Evolutionary conservation across 2,797 vertebrate species (phyloP).

Genomic region (Cryptoprocta ferox): DNA sequence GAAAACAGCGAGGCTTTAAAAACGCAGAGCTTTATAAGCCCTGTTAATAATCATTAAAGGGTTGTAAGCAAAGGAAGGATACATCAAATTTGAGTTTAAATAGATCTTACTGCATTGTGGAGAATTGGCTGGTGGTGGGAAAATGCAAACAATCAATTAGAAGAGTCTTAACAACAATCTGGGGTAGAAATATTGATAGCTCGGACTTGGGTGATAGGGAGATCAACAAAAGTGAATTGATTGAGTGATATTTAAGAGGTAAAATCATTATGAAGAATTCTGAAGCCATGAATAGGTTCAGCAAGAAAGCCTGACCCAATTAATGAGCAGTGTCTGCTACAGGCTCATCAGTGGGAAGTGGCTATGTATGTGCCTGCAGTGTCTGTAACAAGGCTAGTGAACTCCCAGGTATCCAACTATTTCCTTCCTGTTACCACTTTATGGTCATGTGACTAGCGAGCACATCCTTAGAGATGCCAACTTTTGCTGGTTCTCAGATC

Average conservation of each 20-base stretch:
- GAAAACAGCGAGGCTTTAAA: neutral
- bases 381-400: neutral
- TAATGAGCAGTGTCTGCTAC: neutral
- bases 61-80: neutral
- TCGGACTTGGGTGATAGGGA: neutral
- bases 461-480: neutral
- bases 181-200: neutral
- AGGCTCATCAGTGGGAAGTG: neutral
- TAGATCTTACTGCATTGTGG: neutral
- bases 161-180: neutral
- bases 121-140: neutral
- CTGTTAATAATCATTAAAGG: neutral
- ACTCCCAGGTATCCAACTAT: neutral
- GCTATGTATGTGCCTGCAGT: too few species aligned
- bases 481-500: neutral
- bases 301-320: neutral
- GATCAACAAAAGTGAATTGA: neutral
- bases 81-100: neutral
- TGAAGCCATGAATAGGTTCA: neutral
- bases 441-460: neutral
- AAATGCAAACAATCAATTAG: neutral
- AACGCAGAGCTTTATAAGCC: neutral
- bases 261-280: neutral
- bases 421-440: neutral
- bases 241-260: neutral